phyloP scores from a whole-genome alignment of 2,113 vertebrate species.

The Siphamia tubifer region DNA sequence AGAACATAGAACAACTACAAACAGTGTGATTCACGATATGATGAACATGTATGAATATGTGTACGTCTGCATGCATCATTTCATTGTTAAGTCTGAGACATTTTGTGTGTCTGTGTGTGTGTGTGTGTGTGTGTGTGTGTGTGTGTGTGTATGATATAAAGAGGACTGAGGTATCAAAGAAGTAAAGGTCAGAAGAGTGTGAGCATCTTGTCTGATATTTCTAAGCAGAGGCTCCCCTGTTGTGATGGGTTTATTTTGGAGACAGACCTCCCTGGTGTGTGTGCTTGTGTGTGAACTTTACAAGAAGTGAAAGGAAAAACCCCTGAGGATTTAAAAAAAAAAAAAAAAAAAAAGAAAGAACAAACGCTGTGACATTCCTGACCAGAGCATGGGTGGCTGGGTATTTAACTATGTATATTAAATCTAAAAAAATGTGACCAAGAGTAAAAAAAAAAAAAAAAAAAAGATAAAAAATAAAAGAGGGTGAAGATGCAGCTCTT shows the following conservation, averaged over 20 bases:
- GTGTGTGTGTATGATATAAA: not conserved
- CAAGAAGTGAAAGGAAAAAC: slow-evolving; percentile 41
- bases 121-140: not conserved
- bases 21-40: not conserved
- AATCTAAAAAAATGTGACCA: not conserved
- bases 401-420: not conserved
- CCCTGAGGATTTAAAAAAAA: slow-evolving; percentile 41
- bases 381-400: slow-evolving; percentile 26
- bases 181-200: slow-evolving; percentile 27
- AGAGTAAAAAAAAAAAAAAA: not conserved
- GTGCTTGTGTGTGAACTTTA: slow-evolving; percentile 49
- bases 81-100: no score
- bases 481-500: not conserved
- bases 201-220: slow-evolving; percentile 12
- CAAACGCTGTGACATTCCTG: slow-evolving; percentile 48
- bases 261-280: not conserved
- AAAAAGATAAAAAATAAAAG: not conserved
- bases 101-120: not conserved
- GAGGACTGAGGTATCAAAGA: slow-evolving; percentile 7
- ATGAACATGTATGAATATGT: not conserved
- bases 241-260: slow-evolving; percentile 4
- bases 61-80: not conserved
- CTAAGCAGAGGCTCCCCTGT: slow-evolving; percentile 3
- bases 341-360: no score
- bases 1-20: slow-evolving; percentile 5